A percentile compares a stretch with the other conserved stretches of the same genome.
phyloP scores from a whole-genome alignment of 2,888 invertebrate genomes.

The Lithosia quadra region DNA sequence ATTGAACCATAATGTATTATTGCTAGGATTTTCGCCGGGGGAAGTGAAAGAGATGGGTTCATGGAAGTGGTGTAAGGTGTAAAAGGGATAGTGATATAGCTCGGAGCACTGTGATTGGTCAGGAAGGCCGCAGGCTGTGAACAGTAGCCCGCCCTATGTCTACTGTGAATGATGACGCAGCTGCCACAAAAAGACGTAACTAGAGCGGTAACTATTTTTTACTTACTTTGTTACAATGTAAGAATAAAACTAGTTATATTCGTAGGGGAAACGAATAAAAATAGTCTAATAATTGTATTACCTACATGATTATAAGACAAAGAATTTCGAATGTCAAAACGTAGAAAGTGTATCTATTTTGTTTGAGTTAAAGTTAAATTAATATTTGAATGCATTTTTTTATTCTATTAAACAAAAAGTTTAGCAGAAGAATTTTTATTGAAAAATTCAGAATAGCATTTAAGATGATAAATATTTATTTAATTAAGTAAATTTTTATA shows the following conservation, averaged over 20 bases:
- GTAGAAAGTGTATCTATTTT: background rate
- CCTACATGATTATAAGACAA: background rate
- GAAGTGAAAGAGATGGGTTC: conserved; percentile 74
- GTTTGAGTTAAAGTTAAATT: no score
- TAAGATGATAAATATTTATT: no score
- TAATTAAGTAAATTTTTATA: no score
- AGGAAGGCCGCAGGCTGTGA: conserved; percentile 87
- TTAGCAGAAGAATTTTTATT: no score
- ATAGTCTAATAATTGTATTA: no score
- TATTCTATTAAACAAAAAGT: no score
- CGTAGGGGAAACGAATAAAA: background rate
- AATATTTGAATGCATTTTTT: no score
- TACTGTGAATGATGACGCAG: conserved; percentile 82
- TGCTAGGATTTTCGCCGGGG: conserved; percentile 85
- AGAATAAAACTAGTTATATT: background rate
- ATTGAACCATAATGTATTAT: conserved; percentile 59
- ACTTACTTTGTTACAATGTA: conserved; percentile 19
- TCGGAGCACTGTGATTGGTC: conserved; percentile 87
- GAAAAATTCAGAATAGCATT: no score
- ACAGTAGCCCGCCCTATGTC: conserved; percentile 88
- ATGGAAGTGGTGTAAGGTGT: conserved; percentile 63
- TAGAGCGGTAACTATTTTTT: conserved; percentile 48
- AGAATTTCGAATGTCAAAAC: background rate
- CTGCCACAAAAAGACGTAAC: conserved; percentile 68
- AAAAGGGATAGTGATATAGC: conserved; percentile 79